phyloP scores from a whole-genome alignment of 2,888 invertebrate genomes.

The Dasysyrphus albostriatus region DNA sequence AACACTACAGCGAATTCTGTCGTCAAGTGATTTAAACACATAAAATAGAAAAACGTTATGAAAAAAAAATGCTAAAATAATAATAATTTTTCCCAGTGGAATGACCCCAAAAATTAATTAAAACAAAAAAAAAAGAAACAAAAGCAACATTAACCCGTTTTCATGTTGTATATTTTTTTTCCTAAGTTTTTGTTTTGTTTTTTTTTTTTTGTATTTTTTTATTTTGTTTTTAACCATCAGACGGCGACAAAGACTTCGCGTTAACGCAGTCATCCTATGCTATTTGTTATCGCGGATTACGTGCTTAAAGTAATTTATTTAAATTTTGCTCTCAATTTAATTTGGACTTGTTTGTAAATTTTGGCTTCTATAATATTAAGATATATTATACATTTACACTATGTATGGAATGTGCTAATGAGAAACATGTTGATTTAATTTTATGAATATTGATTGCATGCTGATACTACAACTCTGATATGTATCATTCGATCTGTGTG shows the following conservation, averaged over 20 bases:
- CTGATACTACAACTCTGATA: constrained; percentile 6
- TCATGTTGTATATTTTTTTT: constrained; percentile 31
- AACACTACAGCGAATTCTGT: constrained; percentile 2
- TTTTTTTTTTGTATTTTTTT: background rate
- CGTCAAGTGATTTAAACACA: constrained; percentile 40
- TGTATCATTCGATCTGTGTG: constrained; percentile 10
- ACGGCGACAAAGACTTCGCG: constrained; percentile 8
- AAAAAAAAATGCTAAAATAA: constrained; percentile 17
- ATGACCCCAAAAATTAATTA: constrained; percentile 63
- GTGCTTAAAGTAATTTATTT: constrained; percentile 71
- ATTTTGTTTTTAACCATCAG: background rate
- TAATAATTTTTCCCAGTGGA: constrained; percentile 47
- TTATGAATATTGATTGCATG: constrained; percentile 56
- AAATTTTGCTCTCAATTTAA: constrained; percentile 73
- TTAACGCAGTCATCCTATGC: constrained; percentile 35
- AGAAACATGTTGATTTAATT: constrained; percentile 57
- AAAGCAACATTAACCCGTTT: constrained; percentile 50
- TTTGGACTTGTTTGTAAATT: constrained; percentile 53
- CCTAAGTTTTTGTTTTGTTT: background rate
- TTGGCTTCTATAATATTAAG: constrained; percentile 66
- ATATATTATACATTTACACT: background rate
- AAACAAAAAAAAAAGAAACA: constrained; percentile 9
- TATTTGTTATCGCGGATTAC: constrained; percentile 69
- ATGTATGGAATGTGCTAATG: constrained; percentile 39
- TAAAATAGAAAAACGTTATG: constrained; percentile 1